Base-by-base conservation (phyloP, 1,140 invertebrate species). In the Drosophila lowei region DNA sequence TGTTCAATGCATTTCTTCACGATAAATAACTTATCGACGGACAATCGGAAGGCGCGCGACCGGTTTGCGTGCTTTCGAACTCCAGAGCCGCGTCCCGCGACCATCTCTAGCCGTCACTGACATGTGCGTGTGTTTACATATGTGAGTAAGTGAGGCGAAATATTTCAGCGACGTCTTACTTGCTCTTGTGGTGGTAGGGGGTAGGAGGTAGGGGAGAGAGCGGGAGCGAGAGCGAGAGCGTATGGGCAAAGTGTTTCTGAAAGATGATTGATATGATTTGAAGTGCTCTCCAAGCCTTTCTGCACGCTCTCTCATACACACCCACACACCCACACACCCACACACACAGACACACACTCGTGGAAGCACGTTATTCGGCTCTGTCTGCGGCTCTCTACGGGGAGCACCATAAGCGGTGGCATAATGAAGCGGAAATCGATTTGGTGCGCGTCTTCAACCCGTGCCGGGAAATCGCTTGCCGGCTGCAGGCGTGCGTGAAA, bases 381-480 rank as follows among this genome's bases (percentile, higher is more conserved):
- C 43, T 55, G 41, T 18, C 23, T 21, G 70, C 21, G 13, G 6
- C 7, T 23, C 41, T 18, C 28, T 41, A 43, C 28, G 43, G 54
- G 38, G 64, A 49, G 54, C 59, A 55, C 21, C 52, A 58, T 47
- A 67, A 55, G 57, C 63, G 78, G 73, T 64, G 73, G 75, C 65
- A 78, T 88, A 88, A 88, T 88, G 83, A 88, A 88, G 83, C 84
- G 83, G 83, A 88, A 88, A 88, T 88, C 83, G 83, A 88, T 88
- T 88, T 88, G 83, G 75, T 71, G 72, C 78, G 75, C 75, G 58
- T 38, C 56, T 25, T 58, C 66, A 78, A 79, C 74, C 74, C 77
- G 74, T 78, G 66, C 72, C 75, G 62, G 72, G 66, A 80, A 78
- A 88, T 79, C 78, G 78, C 78, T 83, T 77, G 83, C 75, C 84